Evolutionary conservation across 2,797 vertebrate genomes (phyloP).

Genomic region (Argyrosomus regius): DNA sequence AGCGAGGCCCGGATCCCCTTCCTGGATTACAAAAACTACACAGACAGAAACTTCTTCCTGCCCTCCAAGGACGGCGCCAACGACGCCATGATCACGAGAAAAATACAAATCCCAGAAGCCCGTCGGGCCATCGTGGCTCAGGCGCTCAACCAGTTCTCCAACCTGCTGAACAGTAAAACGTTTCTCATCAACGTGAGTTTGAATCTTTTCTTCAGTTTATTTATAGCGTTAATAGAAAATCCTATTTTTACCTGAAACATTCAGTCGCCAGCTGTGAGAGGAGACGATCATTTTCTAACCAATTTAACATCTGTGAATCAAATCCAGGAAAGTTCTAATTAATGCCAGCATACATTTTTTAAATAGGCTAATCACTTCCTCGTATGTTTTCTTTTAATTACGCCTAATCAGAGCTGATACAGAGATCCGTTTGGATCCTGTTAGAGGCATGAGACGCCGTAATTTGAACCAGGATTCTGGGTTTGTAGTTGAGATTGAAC

Average conservation of each 20-base stretch:
- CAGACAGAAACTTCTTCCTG: constrained; percentile 95
- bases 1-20: constrained; percentile 95
- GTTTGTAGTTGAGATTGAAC: too few relatives aligned
- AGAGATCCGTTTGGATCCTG: too few relatives aligned
- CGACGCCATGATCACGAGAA: constrained; percentile 94
- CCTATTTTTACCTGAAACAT: neutral
- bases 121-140: constrained; percentile 89
- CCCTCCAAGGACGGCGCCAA: constrained; percentile 94
- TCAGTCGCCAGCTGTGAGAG: neutral
- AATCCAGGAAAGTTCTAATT: neutral
- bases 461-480: too few relatives aligned
- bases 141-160: constrained; percentile 97
- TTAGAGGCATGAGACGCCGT: too few relatives aligned
- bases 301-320: neutral
- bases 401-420: too few relatives aligned
- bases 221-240: neutral
- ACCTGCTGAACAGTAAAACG: constrained; percentile 97
- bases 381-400: too few relatives aligned
- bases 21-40: constrained; percentile 96
- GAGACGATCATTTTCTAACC: neutral
- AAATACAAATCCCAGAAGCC: constrained; percentile 92
- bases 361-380: neutral
- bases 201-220: neutral
- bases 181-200: constrained; percentile 93
- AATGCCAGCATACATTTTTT: neutral